Conservation (phyloP, 1,140 invertebrate genomes). For the Gryllus bimaculatus region DNA sequence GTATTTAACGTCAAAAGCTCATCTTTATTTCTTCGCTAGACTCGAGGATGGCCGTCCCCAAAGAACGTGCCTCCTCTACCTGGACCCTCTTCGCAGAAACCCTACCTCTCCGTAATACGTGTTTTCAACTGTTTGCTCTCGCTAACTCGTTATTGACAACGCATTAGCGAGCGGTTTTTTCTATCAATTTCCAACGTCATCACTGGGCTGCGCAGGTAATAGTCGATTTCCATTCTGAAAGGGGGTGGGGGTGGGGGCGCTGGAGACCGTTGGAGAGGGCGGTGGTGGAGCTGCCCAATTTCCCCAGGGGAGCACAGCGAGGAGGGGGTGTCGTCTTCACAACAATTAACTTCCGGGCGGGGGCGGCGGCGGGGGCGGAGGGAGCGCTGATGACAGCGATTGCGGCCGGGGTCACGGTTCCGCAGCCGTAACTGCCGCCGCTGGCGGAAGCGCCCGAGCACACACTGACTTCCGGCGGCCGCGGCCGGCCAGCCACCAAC, state of each 20-base stretch:
- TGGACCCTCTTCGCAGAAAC: too few relatives aligned
- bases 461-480: neutral
- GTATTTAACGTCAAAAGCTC: too few relatives aligned
- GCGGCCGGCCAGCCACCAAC: neutral
- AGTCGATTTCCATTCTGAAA: neutral
- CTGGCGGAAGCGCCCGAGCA: neutral
- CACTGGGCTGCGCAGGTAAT: too few relatives aligned
- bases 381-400: neutral
- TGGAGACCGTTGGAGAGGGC: neutral
- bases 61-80: too few relatives aligned
- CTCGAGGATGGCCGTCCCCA: too few relatives aligned
- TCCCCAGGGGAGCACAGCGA: neutral
- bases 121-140: too few relatives aligned
- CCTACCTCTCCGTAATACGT: too few relatives aligned
- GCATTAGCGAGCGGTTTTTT: too few relatives aligned
- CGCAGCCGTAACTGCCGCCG: neutral
- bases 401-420: neutral
- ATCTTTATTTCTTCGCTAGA: too few relatives aligned
- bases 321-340: neutral
- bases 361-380: neutral
- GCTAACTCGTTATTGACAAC: too few relatives aligned
- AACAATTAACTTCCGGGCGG: neutral
- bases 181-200: too few relatives aligned
- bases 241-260: too few relatives aligned
- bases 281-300: neutral